Conservation (phyloP, 2,888 invertebrate species). For the Rosalia funebris region DNA sequence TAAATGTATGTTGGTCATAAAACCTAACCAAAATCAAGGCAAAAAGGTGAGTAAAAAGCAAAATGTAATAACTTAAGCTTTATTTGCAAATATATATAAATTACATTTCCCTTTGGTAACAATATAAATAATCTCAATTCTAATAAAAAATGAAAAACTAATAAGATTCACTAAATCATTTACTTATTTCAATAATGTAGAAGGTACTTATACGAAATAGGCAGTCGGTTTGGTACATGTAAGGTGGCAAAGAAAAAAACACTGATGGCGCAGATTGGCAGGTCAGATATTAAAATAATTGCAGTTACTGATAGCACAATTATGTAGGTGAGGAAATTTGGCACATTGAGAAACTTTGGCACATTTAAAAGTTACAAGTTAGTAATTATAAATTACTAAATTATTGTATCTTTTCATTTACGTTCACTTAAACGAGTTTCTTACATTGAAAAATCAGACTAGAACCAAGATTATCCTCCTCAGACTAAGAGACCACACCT, state of each 20-base stretch:
- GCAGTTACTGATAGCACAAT: neutral
- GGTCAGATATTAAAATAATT: constrained; percentile 1
- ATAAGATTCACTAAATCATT: constrained; percentile 29
- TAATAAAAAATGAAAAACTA: constrained; percentile 45
- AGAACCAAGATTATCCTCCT: too few relatives aligned
- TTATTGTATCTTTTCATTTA: too few relatives aligned
- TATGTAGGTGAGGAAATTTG: neutral
- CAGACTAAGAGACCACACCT: too few relatives aligned
- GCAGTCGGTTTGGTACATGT: constrained; percentile 60
- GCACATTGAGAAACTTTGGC: constrained; percentile 9
- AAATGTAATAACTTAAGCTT: constrained; percentile 59
- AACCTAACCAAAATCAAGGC: constrained; percentile 37
- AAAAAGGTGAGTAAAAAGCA: constrained; percentile 59
- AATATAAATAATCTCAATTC: constrained; percentile 55
- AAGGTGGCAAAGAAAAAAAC: constrained; percentile 55
- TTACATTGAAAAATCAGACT: too few relatives aligned
- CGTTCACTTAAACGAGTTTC: too few relatives aligned
- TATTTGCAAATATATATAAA: constrained; percentile 62
- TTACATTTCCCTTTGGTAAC: constrained; percentile 57
- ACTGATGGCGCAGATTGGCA: constrained; percentile 52
- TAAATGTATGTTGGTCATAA: constrained; percentile 36
- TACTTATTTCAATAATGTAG: constrained; percentile 24
- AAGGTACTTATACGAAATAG: constrained; percentile 54
- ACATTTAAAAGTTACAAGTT: neutral
- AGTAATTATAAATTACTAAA: too few relatives aligned